Percentiles rank a stretch among this genome's conserved stretches.
These are phyloP conservation scores for Augiades crinisus DNA, from an alignment of 2,888 invertebrate species.

Conservation along the genomic window DNA sequence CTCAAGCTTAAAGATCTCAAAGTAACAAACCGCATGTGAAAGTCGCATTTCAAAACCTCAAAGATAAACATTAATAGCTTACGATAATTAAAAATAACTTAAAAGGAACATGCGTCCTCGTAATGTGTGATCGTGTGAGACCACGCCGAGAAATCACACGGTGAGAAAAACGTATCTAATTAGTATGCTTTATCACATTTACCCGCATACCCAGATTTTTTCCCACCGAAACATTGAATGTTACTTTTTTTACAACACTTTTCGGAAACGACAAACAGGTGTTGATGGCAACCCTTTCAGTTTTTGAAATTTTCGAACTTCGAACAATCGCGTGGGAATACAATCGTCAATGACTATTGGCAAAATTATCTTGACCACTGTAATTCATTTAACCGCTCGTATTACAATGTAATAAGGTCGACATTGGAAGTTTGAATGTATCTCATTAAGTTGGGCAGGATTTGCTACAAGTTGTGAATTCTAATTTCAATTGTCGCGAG, in stretches of 20 bases:
- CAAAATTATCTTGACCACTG: slow-evolving; percentile 15
- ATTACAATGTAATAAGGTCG: slow-evolving; percentile 23
- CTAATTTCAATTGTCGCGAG: slow-evolving; percentile 37
- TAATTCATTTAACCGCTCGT: slow-evolving; percentile 19
- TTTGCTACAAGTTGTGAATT: slow-evolving; percentile 36
- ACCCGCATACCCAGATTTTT: slow-evolving; percentile 11
- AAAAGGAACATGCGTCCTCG: slow-evolving; percentile 3
- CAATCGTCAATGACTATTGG: slow-evolving; percentile 28
- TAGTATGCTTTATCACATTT: slow-evolving; percentile 10
- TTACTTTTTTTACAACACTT: slow-evolving; percentile 6
- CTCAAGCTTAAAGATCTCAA: background rate
- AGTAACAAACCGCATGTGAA: background rate
- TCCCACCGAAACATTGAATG: slow-evolving; percentile 22
- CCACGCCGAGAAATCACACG: slow-evolving; percentile 16
- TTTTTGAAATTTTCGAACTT: slow-evolving; percentile 40
- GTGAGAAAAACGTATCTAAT: slow-evolving; percentile 4
- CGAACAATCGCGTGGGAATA: slow-evolving; percentile 43
- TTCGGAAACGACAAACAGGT: slow-evolving; percentile 38
- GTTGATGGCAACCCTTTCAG: slow-evolving; percentile 43
- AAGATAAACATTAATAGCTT: slow-evolving; percentile 5
- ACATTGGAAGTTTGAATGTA: slow-evolving; percentile 15
- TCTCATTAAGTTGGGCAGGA: background rate
- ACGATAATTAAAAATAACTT: slow-evolving; percentile 16
- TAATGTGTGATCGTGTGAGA: slow-evolving; percentile 16
- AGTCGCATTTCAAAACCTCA: too few species aligned